Evolutionary conservation across 2,113 vertebrate species (phyloP), one percentile per base, ranked within the genome.

Genomic region (Sceloporus tristichus): DNA sequence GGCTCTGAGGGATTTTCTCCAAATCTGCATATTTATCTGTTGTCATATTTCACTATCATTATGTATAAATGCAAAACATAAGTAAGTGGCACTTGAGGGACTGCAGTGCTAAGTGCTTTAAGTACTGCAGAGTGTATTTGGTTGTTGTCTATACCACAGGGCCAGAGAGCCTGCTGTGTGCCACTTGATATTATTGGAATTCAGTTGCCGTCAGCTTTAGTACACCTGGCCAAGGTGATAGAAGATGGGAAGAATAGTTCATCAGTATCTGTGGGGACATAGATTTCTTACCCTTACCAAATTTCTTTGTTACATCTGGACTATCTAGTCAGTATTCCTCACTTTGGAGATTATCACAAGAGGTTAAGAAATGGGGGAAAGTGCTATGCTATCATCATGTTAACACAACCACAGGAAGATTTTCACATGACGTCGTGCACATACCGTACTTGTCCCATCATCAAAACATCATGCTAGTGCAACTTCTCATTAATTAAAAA

Each of bases 1-100:
- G n/a, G 13, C 86, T 90, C 59, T 53, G 75, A 86, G 73, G 40
- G 54, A 87, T 77, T 70, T 65, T 40, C 34, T 85, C 85, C 25
- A 34, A n/a, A 80, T 77, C 23, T 68, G 18, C 56, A 34, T 56
- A 40, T 29, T 9, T 38, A 13, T 59, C n/a, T 75, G n/a, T n/a
- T 75, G n/a, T n/a, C 53, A 65, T 48, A 54, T 80, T 84, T 81
- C 71, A 86, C 40, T 59, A 70, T 83, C 25, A 21, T 66, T 0
- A 4, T 59, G 21, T 82, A 82, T 75, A 65, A 13, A 56, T 71
- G 29, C 40, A 10, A n/a, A 40, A 1, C 53, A 23, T 59, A 29
- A 70, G 40, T 78, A 70, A 71, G 48, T 56, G 53, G 48, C 16
- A 40, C 74, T 84, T 66, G 5, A 1, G 29, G 62, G 25, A 83